Evolutionary conservation across 2,113 vertebrate species (phyloP), one percentile per base, ranked within the genome.

Genomic region (Indicator indicator): DNA sequence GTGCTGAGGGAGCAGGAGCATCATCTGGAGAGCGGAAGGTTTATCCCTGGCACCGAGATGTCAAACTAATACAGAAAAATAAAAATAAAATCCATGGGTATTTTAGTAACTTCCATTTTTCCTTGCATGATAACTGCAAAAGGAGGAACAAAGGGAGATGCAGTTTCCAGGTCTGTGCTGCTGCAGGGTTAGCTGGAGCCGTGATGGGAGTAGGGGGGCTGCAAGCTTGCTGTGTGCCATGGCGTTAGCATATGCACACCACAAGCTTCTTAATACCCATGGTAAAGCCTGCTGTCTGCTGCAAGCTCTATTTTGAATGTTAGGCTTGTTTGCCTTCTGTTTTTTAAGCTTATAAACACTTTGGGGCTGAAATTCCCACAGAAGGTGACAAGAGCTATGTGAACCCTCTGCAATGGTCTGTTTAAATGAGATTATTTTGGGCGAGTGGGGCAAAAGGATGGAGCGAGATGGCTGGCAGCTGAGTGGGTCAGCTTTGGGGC

Each of bases 301-400:
- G 52, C 85, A 83, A 95, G 91, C 75, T 64, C 87, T 6, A 69
- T 5, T 83, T 54, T 91, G 79, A 91, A 86, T 80, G 72, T 60
- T 92, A 16, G 82, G 30, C 95, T 95, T 94, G 94, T 95, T 89
- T 86, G 75, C 82, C 82, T 88, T 94, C 85, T 97, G 93, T 30
- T 86, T 93, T 88, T 95, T 94, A 94, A 95, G 89, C 93, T 89
- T 81, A 69, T 88, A 81, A 93, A 94, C 46, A 81, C 79, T 95
- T 87, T 38, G 54, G 79, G 79, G 65, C 65, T 75, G 88, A 33
- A 78, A 94, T 78, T 95, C 72, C 88, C 83, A 11, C 72, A 54
- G 91, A 91, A 88, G 93, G 89, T 30, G 40, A 78, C 69, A 63
- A 60, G 85, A 81, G 85, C 72, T 27, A 8, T 3, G 44, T 75